A percentile compares a stretch with the other conserved stretches of the same genome.
Conservation (phyloP, 1,140 invertebrate species). For the Ceratina japonica region DNA sequence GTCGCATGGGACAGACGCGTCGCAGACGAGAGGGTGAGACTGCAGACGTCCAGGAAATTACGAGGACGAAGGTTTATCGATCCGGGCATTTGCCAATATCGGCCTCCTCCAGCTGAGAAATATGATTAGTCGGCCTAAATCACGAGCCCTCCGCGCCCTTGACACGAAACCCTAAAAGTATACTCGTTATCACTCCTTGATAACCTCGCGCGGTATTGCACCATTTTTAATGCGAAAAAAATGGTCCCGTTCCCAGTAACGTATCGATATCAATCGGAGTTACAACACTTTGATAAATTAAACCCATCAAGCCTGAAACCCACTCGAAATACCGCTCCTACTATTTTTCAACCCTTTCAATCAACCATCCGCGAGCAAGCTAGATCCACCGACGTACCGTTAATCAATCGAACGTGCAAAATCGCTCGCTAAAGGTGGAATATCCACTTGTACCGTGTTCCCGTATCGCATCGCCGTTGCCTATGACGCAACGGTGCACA, state of each 20-base stretch:
- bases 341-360: not conserved
- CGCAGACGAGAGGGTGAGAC: constrained; percentile 28
- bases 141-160: not conserved
- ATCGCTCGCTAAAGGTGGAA: not conserved
- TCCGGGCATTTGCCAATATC: constrained; percentile 32
- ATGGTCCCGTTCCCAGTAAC: too few relatives aligned
- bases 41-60: constrained; percentile 46
- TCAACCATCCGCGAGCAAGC: not conserved
- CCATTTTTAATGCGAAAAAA: too few relatives aligned
- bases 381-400: constrained; percentile 15
- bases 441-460: too few relatives aligned
- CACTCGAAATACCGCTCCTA: not conserved
- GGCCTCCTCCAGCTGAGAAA: not conserved
- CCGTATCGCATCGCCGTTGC: too few relatives aligned
- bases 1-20: constrained; percentile 26
- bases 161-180: not conserved
- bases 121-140: constrained; percentile 26
- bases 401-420: constrained; percentile 43
- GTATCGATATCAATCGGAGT: too few relatives aligned
- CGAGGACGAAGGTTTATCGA: constrained; percentile 36
- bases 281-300: not conserved
- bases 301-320: not conserved
- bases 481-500: too few relatives aligned
- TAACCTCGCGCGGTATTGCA: too few relatives aligned
- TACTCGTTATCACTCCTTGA: not conserved